A percentile compares a stretch with the other conserved stretches of the same genome.
phyloP scores from a whole-genome alignment of 30 jellyfish, hydroid and myxozoan genomes.

The Rhopilema esculentum region DNA sequence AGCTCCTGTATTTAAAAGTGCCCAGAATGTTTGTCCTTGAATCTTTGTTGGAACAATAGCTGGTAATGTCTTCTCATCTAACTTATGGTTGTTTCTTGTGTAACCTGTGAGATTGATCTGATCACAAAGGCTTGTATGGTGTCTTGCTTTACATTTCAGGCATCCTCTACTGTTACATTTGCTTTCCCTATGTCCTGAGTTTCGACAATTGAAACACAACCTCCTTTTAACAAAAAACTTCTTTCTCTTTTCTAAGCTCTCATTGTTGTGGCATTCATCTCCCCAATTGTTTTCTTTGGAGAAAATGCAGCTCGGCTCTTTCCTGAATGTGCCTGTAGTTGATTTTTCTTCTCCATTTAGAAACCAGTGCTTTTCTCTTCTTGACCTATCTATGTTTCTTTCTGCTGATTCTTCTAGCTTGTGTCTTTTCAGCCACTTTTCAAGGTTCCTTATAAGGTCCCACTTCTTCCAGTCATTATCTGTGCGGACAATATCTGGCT shows the following conservation, averaged over 20 bases:
- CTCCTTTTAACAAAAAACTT: no score
- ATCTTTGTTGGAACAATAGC: slow-evolving; percentile 27
- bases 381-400: background rate
- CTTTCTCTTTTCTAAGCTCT: no score
- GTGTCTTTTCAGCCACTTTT: slow-evolving; percentile 19
- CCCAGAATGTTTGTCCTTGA: slow-evolving; percentile 37
- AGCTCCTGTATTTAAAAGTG: slow-evolving; percentile 30
- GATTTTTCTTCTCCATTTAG: background rate
- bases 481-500: no score
- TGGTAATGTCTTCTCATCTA: slow-evolving; percentile 18
- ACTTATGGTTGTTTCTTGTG: background rate
- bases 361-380: slow-evolving; percentile 11
- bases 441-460: slow-evolving; percentile 24
- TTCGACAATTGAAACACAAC: slow-evolving; percentile 16
- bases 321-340: background rate
- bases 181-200: slow-evolving; percentile 12
- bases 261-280: no score
- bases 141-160: slow-evolving; percentile 13
- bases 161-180: slow-evolving; percentile 13
- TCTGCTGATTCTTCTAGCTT: slow-evolving; percentile 12
- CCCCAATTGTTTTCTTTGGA: no score
- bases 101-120: no score
- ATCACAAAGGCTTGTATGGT: slow-evolving; percentile 18
- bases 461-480: slow-evolving; percentile 57
- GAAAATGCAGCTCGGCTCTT: slow-evolving; percentile 8